A percentile compares a stretch with the other conserved stretches of the same genome.
These are phyloP conservation scores for Agelastica alni DNA, from an alignment of 2,888 invertebrate genomes.

Conservation along the genomic window DNA sequence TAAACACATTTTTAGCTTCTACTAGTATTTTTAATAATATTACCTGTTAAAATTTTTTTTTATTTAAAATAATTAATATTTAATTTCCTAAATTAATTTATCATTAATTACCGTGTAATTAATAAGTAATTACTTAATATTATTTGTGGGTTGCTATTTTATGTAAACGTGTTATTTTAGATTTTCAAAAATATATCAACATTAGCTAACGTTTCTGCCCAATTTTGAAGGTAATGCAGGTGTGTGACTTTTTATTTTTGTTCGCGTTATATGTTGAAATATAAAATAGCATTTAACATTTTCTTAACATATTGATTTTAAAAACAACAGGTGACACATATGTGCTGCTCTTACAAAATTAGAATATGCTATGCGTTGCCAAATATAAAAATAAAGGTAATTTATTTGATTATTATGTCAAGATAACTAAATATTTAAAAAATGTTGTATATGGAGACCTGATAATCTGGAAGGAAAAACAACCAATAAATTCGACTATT, in stretches of 20 bases:
- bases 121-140: not conserved
- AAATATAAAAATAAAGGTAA: conserved; percentile 26
- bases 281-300: no score
- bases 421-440: no score
- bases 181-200: not conserved
- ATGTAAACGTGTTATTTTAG: not conserved
- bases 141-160: not conserved
- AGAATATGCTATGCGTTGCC: conserved; percentile 39
- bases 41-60: no score
- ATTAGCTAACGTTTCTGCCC: not conserved
- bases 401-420: no score
- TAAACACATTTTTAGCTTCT: conserved; percentile 13
- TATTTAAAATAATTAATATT: not conserved
- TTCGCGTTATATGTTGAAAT: not conserved
- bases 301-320: no score
- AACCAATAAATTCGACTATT: no score
- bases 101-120: not conserved
- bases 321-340: conserved; percentile 46
- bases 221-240: not conserved
- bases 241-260: not conserved
- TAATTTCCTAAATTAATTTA: no score
- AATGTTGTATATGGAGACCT: no score
- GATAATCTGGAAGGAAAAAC: no score
- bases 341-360: conserved; percentile 39
- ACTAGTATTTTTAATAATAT: no score